Conservation (phyloP, 1,140 invertebrate genomes). For the Lepidurus arcticus region DNA sequence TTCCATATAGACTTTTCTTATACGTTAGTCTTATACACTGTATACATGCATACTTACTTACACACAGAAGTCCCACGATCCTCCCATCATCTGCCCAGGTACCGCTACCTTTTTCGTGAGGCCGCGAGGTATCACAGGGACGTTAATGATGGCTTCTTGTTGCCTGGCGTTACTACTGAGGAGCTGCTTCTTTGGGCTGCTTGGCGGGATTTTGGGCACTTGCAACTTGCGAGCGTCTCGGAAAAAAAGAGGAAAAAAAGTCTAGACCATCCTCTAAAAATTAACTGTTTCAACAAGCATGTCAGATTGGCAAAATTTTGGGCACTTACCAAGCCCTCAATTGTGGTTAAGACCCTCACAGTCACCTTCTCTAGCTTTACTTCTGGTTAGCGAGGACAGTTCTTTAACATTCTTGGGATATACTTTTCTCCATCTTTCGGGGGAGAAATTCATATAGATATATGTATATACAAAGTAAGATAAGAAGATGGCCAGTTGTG, state of each 20-base stretch:
- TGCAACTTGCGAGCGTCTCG: not conserved
- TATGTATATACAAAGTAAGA: not conserved
- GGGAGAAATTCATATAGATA: not conserved
- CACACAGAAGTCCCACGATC: conserved; percentile 17
- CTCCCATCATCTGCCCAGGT: conserved; percentile 20
- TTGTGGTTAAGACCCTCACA: not conserved
- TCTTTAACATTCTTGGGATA: not conserved
- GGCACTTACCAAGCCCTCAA: conserved; percentile 3
- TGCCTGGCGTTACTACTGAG: conserved; percentile 11
- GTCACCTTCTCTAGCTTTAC: not conserved
- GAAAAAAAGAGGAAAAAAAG: not conserved
- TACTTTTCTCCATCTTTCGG: not conserved
- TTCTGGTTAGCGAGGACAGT: not conserved
- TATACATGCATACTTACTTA: conserved; percentile 17
- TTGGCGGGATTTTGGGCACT: conserved; percentile 13
- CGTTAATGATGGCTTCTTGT: conserved; percentile 21
- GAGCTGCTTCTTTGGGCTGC: not conserved
- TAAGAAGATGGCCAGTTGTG: not conserved
- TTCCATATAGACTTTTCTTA: not conserved
- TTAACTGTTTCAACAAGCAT: not conserved
- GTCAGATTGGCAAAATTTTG: not conserved
- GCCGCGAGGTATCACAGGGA: conserved; percentile 17
- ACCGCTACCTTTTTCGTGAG: conserved; percentile 21
- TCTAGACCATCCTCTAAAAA: not conserved
- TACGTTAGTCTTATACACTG: not conserved